These are phyloP conservation scores for Acheta domesticus DNA, from an alignment of 2,888 invertebrate genomes.

Conservation along the genomic window DNA sequence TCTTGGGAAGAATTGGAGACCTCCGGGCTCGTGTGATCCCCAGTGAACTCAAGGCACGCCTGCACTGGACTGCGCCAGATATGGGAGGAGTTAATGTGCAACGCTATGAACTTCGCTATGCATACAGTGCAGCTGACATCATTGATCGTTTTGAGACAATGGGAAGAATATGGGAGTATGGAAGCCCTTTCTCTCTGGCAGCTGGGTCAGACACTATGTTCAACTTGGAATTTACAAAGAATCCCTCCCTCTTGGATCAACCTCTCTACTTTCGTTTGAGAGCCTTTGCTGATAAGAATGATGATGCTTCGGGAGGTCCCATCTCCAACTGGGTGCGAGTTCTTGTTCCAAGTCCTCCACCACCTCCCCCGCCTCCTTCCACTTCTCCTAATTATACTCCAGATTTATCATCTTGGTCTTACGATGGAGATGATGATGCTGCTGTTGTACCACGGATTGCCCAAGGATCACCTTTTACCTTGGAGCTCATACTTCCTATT, in stretches of 20 bases:
- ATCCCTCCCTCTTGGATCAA: constrained; percentile 50
- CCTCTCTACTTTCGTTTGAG: constrained; percentile 55
- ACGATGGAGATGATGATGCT: constrained; percentile 43
- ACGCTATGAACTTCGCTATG: constrained; percentile 51
- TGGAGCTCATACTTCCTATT: constrained; percentile 52
- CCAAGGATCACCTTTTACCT: constrained; percentile 47
- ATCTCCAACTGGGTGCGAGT: constrained; percentile 56
- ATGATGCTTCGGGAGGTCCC: constrained; percentile 47
- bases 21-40: constrained; percentile 50
- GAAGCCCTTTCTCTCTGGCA: constrained; percentile 49
- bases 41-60: constrained; percentile 51
- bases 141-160: constrained; percentile 51
- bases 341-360: constrained; percentile 52
- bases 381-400: constrained; percentile 42
- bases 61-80: constrained; percentile 61
- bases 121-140: constrained; percentile 40
- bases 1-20: constrained; percentile 56
- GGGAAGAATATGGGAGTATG: constrained; percentile 49
- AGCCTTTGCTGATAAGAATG: constrained; percentile 49
- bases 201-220: constrained; percentile 55
- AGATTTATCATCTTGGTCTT: constrained; percentile 46
- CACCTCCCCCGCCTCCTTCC: constrained; percentile 49
- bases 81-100: constrained; percentile 53
- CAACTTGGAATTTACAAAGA: constrained; percentile 51
- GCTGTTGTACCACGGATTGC: constrained; percentile 47